Evolutionary conservation across 2,888 invertebrate genomes (phyloP).

Genomic region (Cheilosia vernalis): DNA sequence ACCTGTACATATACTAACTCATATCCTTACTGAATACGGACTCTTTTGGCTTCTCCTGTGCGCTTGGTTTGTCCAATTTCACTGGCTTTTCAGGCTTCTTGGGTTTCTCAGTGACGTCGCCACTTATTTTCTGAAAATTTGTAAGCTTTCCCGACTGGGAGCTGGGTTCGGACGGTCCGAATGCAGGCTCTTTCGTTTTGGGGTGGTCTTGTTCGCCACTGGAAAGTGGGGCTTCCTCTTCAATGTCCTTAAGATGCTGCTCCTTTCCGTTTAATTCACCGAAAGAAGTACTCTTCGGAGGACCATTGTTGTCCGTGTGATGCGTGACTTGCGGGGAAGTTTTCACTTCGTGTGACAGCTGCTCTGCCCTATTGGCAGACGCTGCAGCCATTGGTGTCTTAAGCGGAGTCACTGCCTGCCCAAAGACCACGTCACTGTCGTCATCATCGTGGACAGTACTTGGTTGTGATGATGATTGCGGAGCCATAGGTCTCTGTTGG

Average conservation of each 20-base stretch:
- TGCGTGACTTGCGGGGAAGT: conserved; percentile 49
- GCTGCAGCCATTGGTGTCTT: conserved; percentile 72
- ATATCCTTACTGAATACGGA: conserved; percentile 41
- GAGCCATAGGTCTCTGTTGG: conserved; percentile 77
- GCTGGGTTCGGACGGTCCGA: conserved; percentile 43
- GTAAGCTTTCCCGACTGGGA: conserved; percentile 48
- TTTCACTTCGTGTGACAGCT: conserved; percentile 61
- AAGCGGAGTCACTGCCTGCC: conserved; percentile 81
- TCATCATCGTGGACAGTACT: conserved; percentile 79
- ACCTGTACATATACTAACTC: conserved; percentile 48
- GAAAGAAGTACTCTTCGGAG: conserved; percentile 28
- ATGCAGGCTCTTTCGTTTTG: conserved; percentile 37
- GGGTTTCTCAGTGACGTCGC: conserved; percentile 37
- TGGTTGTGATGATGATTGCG: conserved; percentile 70
- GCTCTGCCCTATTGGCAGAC: conserved; percentile 21
- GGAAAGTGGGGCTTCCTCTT: conserved; percentile 42
- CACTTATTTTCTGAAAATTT: conserved; percentile 56
- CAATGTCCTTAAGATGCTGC: conserved; percentile 46
- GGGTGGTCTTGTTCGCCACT: conserved; percentile 1
- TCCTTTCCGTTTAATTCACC: conserved; percentile 49
- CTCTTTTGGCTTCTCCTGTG: conserved; percentile 23
- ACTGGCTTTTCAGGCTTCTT: conserved; percentile 32
- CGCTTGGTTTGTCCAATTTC: conserved; percentile 6
- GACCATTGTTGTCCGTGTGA: neutral
- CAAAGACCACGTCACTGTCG: conserved; percentile 83